phyloP scores from a whole-genome alignment of 2,113 vertebrate species.

The Dinomys branickii region DNA sequence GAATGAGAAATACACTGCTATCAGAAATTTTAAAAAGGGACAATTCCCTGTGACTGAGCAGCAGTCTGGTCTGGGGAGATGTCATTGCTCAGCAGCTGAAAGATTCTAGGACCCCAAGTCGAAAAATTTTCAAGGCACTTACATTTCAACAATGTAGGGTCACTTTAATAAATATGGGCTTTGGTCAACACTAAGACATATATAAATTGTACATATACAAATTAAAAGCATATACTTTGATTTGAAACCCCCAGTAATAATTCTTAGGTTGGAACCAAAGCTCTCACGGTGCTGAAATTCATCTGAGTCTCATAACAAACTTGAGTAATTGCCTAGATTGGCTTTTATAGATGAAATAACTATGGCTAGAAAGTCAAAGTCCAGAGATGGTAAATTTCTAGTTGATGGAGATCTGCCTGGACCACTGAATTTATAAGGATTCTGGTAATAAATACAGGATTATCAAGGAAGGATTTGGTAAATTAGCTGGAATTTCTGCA shows the following conservation, averaged over 20 bases:
- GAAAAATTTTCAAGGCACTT: constrained; percentile 39
- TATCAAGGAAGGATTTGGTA: neutral
- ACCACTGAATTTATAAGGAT: neutral
- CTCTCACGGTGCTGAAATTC: neutral
- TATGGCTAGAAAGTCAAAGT: constrained; percentile 4
- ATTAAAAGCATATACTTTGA: neutral
- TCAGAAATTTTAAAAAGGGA: constrained; percentile 13
- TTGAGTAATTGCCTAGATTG: neutral
- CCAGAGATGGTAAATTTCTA: neutral
- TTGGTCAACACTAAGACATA: neutral
- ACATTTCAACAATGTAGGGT: neutral
- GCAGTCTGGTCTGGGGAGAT: neutral
- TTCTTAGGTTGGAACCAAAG: neutral
- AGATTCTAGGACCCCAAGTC: neutral
- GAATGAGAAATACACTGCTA: neutral
- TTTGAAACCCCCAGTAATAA: neutral
- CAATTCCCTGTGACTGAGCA: neutral
- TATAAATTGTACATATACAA: neutral
- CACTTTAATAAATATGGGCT: neutral
- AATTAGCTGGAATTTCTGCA: neutral
- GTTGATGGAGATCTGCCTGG: neutral
- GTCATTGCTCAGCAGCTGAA: neutral
- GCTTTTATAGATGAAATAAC: constrained; percentile 24
- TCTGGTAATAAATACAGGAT: neutral
- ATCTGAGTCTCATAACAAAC: constrained; percentile 1